Base-by-base conservation (phyloP, 2,797 vertebrate species). In the Nannoperca obscura region DNA sequence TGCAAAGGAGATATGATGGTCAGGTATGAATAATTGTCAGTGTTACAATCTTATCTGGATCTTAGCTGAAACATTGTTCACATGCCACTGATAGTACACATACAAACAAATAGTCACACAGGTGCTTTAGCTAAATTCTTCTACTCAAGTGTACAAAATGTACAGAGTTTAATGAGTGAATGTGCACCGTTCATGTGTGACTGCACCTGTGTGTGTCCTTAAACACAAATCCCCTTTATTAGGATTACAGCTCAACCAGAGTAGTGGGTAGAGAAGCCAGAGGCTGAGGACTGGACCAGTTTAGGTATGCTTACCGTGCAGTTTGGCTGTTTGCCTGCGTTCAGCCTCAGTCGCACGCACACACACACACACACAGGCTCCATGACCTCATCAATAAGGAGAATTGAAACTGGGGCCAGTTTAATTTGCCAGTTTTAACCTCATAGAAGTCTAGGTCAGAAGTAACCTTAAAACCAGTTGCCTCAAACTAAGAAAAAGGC, bases 151-250 rank as follows among this genome's bases (percentile, higher is more conserved):
- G 61, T 54, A 82, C 42, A 73, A 67, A 76, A 74, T 57, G 66
- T 73, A n/a, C 60, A 17, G 20, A 1, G 10, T 13, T 76, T 13
- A 27, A 40, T 42, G 30, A 65, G 63, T 58, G 57, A 71, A 40
- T 69, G 54, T 49, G 42, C 27, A 30, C 10, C 46, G 34, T 40
- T 47, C 24, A 20, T 81, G 66, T 88, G 61, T 68, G 59, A 38
- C 22, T 38, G 49, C 22, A 54, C 13, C n/a, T 61, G 22, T 62
- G 40, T 53, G 36, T 44, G 19, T 71, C 91, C 83, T 93, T 87
- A 81, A 83, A 77, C 77, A 82, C 65, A 92, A 93, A 93, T 93
- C 93, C 85, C 52, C 87, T 84, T 91, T 88, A 90, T 88, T 86
- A 83, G 90, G 88, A 93, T 94, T 93, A 94, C 46, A 82, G 88